These are phyloP conservation scores for Synergus umbraculus DNA, from an alignment of 2,888 invertebrate genomes.

Conservation along the genomic window DNA sequence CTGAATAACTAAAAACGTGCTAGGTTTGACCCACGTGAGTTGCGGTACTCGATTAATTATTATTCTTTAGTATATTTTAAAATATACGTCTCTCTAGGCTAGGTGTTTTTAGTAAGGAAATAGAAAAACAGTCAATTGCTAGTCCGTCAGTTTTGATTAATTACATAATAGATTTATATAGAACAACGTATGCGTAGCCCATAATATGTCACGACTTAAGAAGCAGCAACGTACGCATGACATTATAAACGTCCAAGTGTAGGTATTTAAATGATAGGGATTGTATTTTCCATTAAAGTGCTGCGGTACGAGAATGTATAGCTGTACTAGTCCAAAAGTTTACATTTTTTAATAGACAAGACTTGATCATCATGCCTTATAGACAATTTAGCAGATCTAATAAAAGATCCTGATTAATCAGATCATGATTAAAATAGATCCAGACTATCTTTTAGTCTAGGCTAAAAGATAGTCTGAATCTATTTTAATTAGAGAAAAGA, in stretches of 20 bases:
- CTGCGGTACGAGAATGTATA: conserved; percentile 41
- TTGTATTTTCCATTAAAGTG: conserved; percentile 24
- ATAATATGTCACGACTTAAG: conserved; percentile 45
- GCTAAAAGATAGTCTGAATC: not conserved
- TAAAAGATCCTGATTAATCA: not conserved
- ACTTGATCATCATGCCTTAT: not conserved
- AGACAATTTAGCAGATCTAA: not conserved
- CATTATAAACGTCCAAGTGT: conserved; percentile 45
- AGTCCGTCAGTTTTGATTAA: conserved; percentile 67
- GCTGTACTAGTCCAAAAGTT: conserved; percentile 41
- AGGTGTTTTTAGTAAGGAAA: conserved; percentile 62
- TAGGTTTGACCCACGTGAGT: conserved; percentile 20
- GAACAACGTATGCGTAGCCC: conserved; percentile 48
- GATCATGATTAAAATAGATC: no score
- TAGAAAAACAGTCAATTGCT: conserved; percentile 77
- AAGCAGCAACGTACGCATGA: conserved; percentile 49
- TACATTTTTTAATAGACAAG: conserved; percentile 10
- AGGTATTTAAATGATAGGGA: conserved; percentile 35
- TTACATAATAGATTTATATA: conserved; percentile 54
- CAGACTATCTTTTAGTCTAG: no score
- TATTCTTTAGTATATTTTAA: conserved; percentile 29
- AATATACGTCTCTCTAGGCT: conserved; percentile 46
- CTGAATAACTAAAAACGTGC: conserved; percentile 12
- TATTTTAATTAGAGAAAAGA: conserved; percentile 33
- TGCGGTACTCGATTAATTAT: conserved; percentile 15